These are phyloP conservation scores for Micromussa lordhowensis DNA, from an alignment of 92 coral and sea anemone genomes.

Conservation along the genomic window DNA sequence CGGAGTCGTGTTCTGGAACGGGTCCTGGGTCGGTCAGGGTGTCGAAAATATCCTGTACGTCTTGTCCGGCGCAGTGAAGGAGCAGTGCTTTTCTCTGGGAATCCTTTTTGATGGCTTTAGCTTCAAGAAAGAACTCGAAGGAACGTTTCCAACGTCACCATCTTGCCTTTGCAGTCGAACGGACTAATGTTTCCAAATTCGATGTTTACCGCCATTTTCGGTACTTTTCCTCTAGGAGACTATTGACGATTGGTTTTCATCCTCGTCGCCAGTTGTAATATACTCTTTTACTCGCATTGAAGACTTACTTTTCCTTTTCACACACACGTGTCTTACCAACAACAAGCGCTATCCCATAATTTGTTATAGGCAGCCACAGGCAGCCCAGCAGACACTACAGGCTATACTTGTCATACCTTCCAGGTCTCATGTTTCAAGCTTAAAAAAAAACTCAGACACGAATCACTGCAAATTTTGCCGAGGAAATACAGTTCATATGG, in stretches of 20 bases:
- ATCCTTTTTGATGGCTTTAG: constrained; percentile 45
- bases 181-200: constrained; percentile 60
- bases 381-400: no score
- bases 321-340: no score
- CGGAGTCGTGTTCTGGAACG: neutral
- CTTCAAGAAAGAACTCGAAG: constrained; percentile 68
- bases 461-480: no score
- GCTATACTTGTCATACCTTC: no score
- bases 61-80: constrained; percentile 36
- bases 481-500: no score
- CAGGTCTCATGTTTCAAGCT: no score
- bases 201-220: constrained; percentile 31
- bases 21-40: constrained; percentile 15
- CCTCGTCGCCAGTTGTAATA: constrained; percentile 4
- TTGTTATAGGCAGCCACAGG: no score
- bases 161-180: constrained; percentile 63
- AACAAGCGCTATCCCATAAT: no score
- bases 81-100: constrained; percentile 11
- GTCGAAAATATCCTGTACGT: constrained; percentile 27
- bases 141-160: constrained; percentile 68
- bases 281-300: neutral
- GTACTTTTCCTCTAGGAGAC: neutral
- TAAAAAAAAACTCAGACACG: no score
- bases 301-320: no score
- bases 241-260: neutral